Evolutionary conservation across 1,140 invertebrate genomes (phyloP).

Genomic region (Aphidius gifuensis): DNA sequence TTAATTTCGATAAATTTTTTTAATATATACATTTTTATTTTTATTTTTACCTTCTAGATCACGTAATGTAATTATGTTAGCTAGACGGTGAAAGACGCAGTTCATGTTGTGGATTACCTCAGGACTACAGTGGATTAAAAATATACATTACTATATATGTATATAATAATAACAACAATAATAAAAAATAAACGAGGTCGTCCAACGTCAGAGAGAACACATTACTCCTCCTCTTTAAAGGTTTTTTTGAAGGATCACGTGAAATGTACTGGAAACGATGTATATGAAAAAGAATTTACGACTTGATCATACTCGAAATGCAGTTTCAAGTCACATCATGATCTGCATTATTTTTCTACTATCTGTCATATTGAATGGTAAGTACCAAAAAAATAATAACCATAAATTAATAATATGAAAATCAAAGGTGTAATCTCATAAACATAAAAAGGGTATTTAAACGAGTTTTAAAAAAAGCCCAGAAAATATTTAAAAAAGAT

Average conservation of each 20-base stretch:
- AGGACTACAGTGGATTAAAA: background rate
- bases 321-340: conserved; percentile 28
- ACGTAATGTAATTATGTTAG: too few relatives aligned
- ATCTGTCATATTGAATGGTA: conserved; percentile 35
- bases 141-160: background rate
- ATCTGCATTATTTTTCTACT: conserved; percentile 35
- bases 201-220: background rate
- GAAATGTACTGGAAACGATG: conserved; percentile 45
- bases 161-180: background rate
- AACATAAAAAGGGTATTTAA: too few relatives aligned
- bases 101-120: background rate
- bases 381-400: conserved; percentile 18
- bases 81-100: too few relatives aligned
- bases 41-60: too few relatives aligned
- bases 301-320: conserved; percentile 20
- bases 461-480: too few relatives aligned
- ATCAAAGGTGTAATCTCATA: too few relatives aligned
- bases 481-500: too few relatives aligned
- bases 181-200: conserved; percentile 1
- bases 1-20: too few relatives aligned
- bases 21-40: too few relatives aligned
- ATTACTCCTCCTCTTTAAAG: conserved; percentile 10
- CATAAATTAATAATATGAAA: background rate
- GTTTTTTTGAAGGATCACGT: conserved; percentile 28
- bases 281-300: conserved; percentile 36